Evolutionary conservation across 2,888 invertebrate species (phyloP), one percentile per base, ranked within the genome.

Genomic region (Oegoconia quadripuncta): DNA sequence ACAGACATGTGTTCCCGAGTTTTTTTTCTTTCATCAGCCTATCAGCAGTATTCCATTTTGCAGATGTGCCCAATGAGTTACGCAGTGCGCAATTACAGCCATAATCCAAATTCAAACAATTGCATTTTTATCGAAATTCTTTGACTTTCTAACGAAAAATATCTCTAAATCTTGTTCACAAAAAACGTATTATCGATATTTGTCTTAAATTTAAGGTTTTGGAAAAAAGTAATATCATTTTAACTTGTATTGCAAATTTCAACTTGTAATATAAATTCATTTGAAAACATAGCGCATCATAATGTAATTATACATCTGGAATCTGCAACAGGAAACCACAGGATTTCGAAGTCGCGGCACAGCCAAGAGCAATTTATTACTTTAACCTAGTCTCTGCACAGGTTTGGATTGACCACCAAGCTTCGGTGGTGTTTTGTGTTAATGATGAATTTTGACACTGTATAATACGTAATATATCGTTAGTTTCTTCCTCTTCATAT

Each of bases 281-380:
- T 4, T n/a, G 2, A 23, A n/a, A 3, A 7, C 23, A 23, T 7
- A 23, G 8, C 23, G n/a, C 8, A 3, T n/a, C n/a, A n/a, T n/a
- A n/a, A n/a, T n/a, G n/a, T n/a, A n/a, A n/a, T n/a, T n/a, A n/a
- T n/a, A n/a, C n/a, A n/a, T n/a, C n/a, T n/a, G n/a, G n/a, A n/a
- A n/a, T 27, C 13, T 12, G 27, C n/a, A 6, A 13, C 13, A 13
- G 12, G 40, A 60, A 66, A 62, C 64, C 65, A 55, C 58, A 35
- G 54, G 51, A 60, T 63, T 61, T 60, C 59, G 48, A 59, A 62
- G 48, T 56, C 59, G 59, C 47, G 55, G 60, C 56, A 62, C 62
- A 59, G 48, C 64, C 66, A 66, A 64, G 66, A 66, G 64, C 69
- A 70, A 70, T 70, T 70, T 70, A 70, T 70, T 67, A 70, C 66